Base-by-base conservation (phyloP, 2,888 invertebrate genomes). In the Eudasyphora cyanicolor region DNA sequence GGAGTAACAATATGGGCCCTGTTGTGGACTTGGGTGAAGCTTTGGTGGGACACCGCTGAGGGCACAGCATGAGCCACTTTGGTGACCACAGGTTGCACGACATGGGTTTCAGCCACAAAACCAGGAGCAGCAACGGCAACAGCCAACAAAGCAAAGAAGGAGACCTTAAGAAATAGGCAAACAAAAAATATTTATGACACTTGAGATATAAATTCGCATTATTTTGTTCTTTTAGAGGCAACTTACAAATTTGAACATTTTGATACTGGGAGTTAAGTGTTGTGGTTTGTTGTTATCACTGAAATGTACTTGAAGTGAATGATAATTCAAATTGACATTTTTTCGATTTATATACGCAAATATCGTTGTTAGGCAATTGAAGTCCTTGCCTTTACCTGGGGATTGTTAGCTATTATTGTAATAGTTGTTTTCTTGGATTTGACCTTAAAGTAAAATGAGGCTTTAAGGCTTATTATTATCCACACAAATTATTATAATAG, bases 131-230 rank as follows among this genome's bases (percentile, higher is more conserved):
- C 92, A 67, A 90, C 88, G 42, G 91, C 91, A 51, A 91, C 88
- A 80, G 94, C 93, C 89, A 93, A 91, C 86, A 94, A 92, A 92
- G 94, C 94, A 91, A 94, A 94, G 92, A 95, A 93, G 93, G 94
- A 94, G 93, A 94, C 79, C 89, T 89, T 51, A 10, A 35, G 6
- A 35, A 35, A 35, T 5, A 35, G 35, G 6, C 5, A 21, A 21
- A 51, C 8, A n/a, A n/a, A n/a, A n/a, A n/a, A n/a, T 10, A 45
- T 14, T 45, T 35, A 35, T 7, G n/a, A n/a, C n/a, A n/a, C n/a
- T n/a, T n/a, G n/a, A n/a, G n/a, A n/a, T n/a, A n/a, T 24, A 57
- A 24, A 12, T 27, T 24, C 4, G 14, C 14, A 45, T 32, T 32
- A 4, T 6, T 4, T 2, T n/a, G n/a, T n/a, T 14, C 45, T n/a